Percentiles rank a stretch among this genome's conserved stretches.
These are phyloP conservation scores for mouse (Mus musculus) DNA, from an alignment of 2,113 vertebrate genomes.

Conservation along the genomic window GRCm39 chr6:97917501-97918000, in stretches of 20 bases:
- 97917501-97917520: not conserved
- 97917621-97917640: not conserved
- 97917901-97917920: slow-evolving; percentile 56
- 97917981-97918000: slow-evolving; percentile 79
- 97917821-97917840: slow-evolving; percentile 77
- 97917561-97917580: not conserved
- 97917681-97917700: slow-evolving; percentile 1
- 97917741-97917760: slow-evolving; percentile 31
- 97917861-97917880: not conserved
- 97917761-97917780: slow-evolving; percentile 58
- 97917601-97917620: slow-evolving; percentile 34
- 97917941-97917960: slow-evolving; percentile 60
- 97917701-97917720: slow-evolving; percentile 24
- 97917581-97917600: slow-evolving; percentile 2
- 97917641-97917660: slow-evolving; percentile 50
- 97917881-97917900: slow-evolving; percentile 34
- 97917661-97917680: slow-evolving; percentile 66
- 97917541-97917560: not conserved
- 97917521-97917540: not conserved
- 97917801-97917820: slow-evolving; percentile 79
- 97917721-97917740: slow-evolving; percentile 65
- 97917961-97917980: slow-evolving; percentile 69
- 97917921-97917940: slow-evolving; percentile 36
- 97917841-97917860: slow-evolving; percentile 71
- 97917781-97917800: slow-evolving; percentile 70